A percentile compares a stretch with the other conserved stretches of the same genome.
phyloP scores from a whole-genome alignment of 1,140 invertebrate species.

The Nebria ingens region DNA sequence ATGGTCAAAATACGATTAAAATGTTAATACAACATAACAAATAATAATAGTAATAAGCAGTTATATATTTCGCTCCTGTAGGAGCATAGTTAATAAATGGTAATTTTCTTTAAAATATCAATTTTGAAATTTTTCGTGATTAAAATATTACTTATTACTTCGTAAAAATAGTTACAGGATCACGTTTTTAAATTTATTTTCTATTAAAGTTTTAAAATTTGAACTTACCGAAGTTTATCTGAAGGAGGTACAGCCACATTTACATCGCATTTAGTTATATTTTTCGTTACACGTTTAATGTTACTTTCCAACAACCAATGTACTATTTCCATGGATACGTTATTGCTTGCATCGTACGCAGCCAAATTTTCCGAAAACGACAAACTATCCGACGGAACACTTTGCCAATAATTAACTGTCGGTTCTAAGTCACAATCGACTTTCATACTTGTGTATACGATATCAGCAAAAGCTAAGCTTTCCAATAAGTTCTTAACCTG shows the following conservation, averaged over 20 bases:
- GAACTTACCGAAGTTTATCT: conserved; percentile 21
- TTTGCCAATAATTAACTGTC: conserved; percentile 18
- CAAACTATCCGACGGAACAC: conserved; percentile 22
- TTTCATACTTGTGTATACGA: conserved; percentile 17
- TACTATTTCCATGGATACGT: conserved; percentile 20
- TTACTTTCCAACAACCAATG: conserved; percentile 21
- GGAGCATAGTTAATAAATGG: too few species aligned
- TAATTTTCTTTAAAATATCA: too few species aligned
- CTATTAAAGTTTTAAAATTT: not conserved
- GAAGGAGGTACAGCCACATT: conserved; percentile 19
- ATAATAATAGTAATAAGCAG: too few species aligned
- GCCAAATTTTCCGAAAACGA: conserved; percentile 20
- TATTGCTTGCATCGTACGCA: conserved; percentile 6
- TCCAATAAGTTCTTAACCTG: conserved; percentile 18
- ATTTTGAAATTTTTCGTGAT: too few species aligned
- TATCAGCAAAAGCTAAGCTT: conserved; percentile 20
- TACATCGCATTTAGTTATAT: conserved; percentile 13
- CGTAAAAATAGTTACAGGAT: too few species aligned
- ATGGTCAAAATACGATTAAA: too few species aligned
- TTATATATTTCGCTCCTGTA: too few species aligned
- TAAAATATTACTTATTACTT: too few species aligned
- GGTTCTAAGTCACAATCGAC: conserved; percentile 16
- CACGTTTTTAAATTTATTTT: too few species aligned
- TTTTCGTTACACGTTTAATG: conserved; percentile 13
- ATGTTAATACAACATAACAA: conserved; percentile 9